Percentiles rank a stretch among this genome's conserved stretches.
These are phyloP conservation scores for Rhagoletis pomonella DNA, from an alignment of 1,140 invertebrate genomes.

Conservation along the genomic window DNA sequence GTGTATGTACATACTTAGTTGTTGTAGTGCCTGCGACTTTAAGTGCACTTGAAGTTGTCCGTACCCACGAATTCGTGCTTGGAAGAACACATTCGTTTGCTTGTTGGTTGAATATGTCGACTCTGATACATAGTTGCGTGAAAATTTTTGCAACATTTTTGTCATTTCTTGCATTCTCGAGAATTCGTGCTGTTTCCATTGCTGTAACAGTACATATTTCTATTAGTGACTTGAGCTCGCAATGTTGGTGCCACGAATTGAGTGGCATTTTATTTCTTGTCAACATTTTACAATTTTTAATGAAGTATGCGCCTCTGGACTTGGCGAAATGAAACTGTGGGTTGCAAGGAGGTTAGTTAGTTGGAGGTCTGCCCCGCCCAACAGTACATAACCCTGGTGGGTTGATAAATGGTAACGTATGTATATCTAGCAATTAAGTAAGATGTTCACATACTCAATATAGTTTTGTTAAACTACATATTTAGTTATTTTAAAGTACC, in stretches of 20 bases:
- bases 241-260: neutral
- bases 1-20: neutral
- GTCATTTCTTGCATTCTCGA: neutral
- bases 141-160: conserved; percentile 3
- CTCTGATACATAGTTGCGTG: neutral
- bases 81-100: neutral
- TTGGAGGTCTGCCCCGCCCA: too few relatives aligned
- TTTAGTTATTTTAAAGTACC: too few relatives aligned
- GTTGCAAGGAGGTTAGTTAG: neutral
- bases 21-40: neutral
- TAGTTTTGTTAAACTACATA: too few relatives aligned
- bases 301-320: conserved; percentile 3
- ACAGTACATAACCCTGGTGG: too few relatives aligned
- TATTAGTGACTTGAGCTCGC: neutral
- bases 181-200: neutral
- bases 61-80: neutral
- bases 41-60: neutral
- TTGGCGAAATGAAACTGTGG: neutral
- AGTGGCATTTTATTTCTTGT: conserved; percentile 44
- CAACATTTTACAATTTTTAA: conserved; percentile 41
- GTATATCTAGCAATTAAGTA: too few relatives aligned
- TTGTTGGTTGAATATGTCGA: neutral
- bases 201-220: neutral
- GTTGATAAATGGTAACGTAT: too few relatives aligned
- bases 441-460: too few relatives aligned